Percentiles rank a stretch among this genome's conserved stretches.
Conservation (phyloP, 2,113 vertebrate genomes). For the Paradoxurus hermaphroditus region DNA sequence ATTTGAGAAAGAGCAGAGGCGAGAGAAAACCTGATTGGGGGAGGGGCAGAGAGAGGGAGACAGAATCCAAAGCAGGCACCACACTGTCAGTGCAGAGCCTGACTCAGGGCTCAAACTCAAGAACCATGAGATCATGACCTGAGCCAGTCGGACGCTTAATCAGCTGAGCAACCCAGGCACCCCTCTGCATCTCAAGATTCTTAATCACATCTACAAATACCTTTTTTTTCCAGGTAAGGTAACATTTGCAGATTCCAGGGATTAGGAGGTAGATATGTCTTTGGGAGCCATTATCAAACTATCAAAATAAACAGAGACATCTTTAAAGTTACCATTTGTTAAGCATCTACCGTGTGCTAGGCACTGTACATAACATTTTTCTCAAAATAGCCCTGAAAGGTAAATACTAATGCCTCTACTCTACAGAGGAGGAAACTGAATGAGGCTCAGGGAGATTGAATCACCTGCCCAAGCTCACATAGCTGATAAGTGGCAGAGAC, state of each 20-base stretch:
- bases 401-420: not conserved
- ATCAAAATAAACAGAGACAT: constrained; percentile 4
- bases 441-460: not conserved
- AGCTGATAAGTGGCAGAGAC: constrained; percentile 1
- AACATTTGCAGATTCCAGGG: not conserved
- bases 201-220: not conserved
- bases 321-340: not conserved
- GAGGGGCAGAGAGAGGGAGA: too few species aligned
- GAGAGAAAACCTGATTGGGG: too few species aligned
- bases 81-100: too few species aligned
- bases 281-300: constrained; percentile 10
- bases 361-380: not conserved
- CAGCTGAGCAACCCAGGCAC: too few species aligned
- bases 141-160: too few species aligned
- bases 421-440: not conserved
- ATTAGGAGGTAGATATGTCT: not conserved
- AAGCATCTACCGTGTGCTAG: not conserved
- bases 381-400: not conserved
- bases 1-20: too few species aligned
- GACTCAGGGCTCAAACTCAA: too few species aligned
- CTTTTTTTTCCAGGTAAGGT: constrained; percentile 19
- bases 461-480: not conserved
- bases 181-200: not conserved
- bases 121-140: too few species aligned
- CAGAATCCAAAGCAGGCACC: too few species aligned